Percentiles rank a stretch among this genome's conserved stretches.
phyloP scores from a whole-genome alignment of 2,113 vertebrate genomes.

The Bubo scandiacus region DNA sequence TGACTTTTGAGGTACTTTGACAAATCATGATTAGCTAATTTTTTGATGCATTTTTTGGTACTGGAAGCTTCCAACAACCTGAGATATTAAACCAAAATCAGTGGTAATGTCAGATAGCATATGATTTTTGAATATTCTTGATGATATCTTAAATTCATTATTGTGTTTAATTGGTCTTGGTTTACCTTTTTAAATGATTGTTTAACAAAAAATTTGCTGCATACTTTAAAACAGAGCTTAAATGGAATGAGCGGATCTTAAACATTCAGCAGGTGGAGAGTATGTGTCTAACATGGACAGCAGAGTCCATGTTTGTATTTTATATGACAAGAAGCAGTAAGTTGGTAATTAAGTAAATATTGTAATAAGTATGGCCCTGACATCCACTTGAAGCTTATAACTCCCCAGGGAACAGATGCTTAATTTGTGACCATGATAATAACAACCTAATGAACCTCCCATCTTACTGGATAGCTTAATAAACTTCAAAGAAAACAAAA shows the following conservation, averaged over 20 bases:
- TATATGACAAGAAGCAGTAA: constrained; percentile 64
- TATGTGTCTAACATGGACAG: background rate
- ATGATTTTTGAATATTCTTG: background rate
- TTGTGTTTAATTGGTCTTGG: background rate
- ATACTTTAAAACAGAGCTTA: background rate
- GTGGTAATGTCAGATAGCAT: background rate
- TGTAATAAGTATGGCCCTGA: constrained; percentile 85
- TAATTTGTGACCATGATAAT: constrained; percentile 86
- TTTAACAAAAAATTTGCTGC: background rate
- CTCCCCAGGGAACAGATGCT: constrained; percentile 89
- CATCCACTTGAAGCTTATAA: constrained; percentile 78
- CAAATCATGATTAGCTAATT: background rate
- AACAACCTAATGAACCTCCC: constrained; percentile 88
- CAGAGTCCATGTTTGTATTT: constrained; percentile 46
- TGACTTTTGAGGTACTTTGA: background rate
- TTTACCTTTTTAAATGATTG: background rate
- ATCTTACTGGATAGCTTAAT: constrained; percentile 82
- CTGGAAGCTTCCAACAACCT: background rate
- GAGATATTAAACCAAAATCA: background rate
- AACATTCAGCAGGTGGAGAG: background rate
- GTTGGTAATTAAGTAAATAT: constrained; percentile 87
- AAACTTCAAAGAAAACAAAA: constrained; percentile 94
- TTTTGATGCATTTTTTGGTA: background rate
- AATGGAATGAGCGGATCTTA: background rate
- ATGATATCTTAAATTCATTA: background rate